Percentiles rank a stretch among this genome's conserved stretches.
Conservation (phyloP, 1,140 invertebrate genomes). For the Rhizoglyphus robini region DNA sequence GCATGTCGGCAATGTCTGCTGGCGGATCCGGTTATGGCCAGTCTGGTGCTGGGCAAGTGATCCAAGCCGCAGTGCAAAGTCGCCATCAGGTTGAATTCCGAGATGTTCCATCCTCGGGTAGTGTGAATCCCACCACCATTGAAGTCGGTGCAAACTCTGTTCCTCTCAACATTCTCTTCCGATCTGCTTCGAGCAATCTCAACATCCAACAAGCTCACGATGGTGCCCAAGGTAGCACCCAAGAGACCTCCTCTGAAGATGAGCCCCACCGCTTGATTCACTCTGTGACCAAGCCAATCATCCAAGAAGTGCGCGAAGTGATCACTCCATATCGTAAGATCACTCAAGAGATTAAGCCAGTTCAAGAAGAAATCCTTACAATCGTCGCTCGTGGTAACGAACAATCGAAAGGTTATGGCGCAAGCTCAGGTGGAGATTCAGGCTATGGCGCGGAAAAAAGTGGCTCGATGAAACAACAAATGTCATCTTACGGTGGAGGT, state of each 20-base stretch:
- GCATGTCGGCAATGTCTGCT: too few relatives aligned
- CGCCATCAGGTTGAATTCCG: constrained; percentile 14
- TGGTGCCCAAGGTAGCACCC: background rate
- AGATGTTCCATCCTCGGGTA: constrained; percentile 19
- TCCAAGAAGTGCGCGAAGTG: background rate
- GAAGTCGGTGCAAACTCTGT: constrained; percentile 14
- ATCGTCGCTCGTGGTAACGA: constrained; percentile 3
- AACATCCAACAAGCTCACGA: constrained; percentile 11
- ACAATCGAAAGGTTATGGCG: background rate
- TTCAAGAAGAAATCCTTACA: background rate
- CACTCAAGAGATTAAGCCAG: background rate
- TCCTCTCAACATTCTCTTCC: constrained; percentile 18
- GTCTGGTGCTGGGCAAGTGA: background rate
- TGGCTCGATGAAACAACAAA: background rate
- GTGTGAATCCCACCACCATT: background rate
- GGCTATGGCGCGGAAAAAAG: background rate
- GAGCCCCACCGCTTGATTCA: background rate
- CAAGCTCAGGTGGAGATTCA: background rate
- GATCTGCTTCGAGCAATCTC: constrained; percentile 6
- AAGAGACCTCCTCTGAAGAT: background rate
- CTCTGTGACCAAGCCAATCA: background rate
- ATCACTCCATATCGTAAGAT: background rate
- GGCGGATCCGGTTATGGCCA: background rate
- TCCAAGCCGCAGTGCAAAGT: constrained; percentile 12
- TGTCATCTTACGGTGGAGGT: background rate